Conservation (phyloP, 2,888 invertebrate species). For the Blastobasis adustella region DNA sequence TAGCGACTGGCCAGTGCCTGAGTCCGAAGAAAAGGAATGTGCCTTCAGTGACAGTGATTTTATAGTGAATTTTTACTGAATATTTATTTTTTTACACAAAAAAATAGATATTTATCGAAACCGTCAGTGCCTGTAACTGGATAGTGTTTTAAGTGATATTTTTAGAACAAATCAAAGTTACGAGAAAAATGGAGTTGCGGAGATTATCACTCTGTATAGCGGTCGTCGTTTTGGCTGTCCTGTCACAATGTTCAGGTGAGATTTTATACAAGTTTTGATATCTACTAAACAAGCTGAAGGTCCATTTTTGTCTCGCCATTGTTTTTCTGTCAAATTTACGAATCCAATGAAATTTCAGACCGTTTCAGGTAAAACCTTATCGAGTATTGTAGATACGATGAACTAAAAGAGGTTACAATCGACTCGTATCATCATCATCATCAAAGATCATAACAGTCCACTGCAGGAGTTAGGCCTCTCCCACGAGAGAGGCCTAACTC, state of each 20-base stretch:
- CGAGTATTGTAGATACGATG: too few relatives aligned
- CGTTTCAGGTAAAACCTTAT: too few relatives aligned
- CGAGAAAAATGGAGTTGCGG: conserved; percentile 47
- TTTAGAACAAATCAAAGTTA: conserved; percentile 2
- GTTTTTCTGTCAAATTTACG: too few relatives aligned
- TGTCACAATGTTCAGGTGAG: conserved; percentile 56
- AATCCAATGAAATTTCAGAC: too few relatives aligned
- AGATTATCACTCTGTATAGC: conserved; percentile 39
- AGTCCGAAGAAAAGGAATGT: conserved; percentile 40
- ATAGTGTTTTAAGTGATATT: conserved; percentile 23
- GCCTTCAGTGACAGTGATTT: conserved; percentile 58
- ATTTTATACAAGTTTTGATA: conserved; percentile 2
- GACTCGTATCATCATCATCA: too few relatives aligned
- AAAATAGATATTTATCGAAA: conserved; percentile 20
- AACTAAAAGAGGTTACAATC: too few relatives aligned
- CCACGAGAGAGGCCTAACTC: too few relatives aligned
- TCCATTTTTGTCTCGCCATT: too few relatives aligned
- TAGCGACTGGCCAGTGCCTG: conserved; percentile 47
- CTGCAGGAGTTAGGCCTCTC: too few relatives aligned
- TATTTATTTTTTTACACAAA: conserved; percentile 28
- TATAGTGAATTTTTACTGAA: conserved; percentile 13
- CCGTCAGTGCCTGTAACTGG: conserved; percentile 24
- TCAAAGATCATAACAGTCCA: too few relatives aligned
- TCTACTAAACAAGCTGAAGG: too few relatives aligned
- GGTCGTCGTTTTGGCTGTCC: conserved; percentile 38